Conservation (phyloP, 2,113 vertebrate species). For the Leptosomus discolor region DNA sequence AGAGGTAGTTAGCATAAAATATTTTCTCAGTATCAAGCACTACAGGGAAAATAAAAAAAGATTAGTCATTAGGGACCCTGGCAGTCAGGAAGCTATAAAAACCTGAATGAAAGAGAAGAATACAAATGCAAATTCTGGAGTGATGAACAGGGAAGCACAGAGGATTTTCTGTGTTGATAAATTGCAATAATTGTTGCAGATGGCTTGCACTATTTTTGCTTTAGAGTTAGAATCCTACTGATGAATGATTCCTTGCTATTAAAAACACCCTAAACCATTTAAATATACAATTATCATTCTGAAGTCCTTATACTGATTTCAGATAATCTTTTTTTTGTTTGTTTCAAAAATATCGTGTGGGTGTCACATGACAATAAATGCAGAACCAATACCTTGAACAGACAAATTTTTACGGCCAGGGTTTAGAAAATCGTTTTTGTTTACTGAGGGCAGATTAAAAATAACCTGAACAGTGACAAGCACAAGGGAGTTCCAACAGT, state of each 20-base stretch:
- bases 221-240: neutral
- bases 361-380: neutral
- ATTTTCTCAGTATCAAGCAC: neutral
- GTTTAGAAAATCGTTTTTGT: neutral
- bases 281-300: neutral
- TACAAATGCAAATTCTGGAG: slow-evolving; percentile 15
- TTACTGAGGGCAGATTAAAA: neutral
- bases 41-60: neutral
- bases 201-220: slow-evolving; percentile 6
- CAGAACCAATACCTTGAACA: neutral
- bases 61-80: neutral
- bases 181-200: slow-evolving; percentile 31
- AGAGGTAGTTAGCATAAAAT: neutral
- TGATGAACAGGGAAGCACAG: neutral
- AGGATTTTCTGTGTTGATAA: slow-evolving; percentile 23
- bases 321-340: neutral
- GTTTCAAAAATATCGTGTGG: neutral
- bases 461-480: neutral
- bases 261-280: neutral
- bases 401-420: neutral
- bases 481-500: neutral
- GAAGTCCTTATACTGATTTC: neutral
- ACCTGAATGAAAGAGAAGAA: slow-evolving; percentile 17
- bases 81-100: slow-evolving; percentile 12
- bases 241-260: neutral